Base-by-base conservation (phyloP, 2,113 vertebrate genomes). In the Melanostigma gelatinosum region DNA sequence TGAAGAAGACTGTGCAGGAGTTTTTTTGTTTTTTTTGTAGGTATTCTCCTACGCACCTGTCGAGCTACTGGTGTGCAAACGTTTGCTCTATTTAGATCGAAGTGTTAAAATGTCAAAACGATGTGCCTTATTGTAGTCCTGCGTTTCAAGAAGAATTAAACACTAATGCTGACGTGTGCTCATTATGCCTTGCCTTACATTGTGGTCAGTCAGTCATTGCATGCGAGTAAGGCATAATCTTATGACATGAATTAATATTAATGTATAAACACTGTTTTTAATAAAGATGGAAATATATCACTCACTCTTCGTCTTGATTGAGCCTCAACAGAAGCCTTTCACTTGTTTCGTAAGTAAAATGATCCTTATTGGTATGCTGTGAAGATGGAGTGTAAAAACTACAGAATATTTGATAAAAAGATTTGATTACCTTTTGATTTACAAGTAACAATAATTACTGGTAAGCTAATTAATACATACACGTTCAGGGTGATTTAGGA, bases 71-170 rank as follows among this genome's bases (percentile, higher is more conserved):
- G 11, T 57, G 54, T 57, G 24, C 24, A 13, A 58, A 58, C 2
- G 24, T 29, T 27, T 24, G 11, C 55, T 58, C 55, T 15, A 58
- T 58, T 29, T 74, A 3, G 8, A 11, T 83, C 20, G 50, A 67
- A 88, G 11, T n/a, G 55, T 4, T 84, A 20, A 18, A 27, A 76
- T 90, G 84, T 86, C 18, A 64, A 34, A 81, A 85, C 62, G 67
- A 42, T 81, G 93, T 95, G 95, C 94, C 94, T 95, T 92, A 88
- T 84, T 88, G 60, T 86, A 74, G 82, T 91, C 77, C 42, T 65
- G 50, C 55, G 32, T 88, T 92, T 89, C 66, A 82, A 73, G 61
- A 65, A 27, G 18, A 75, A 50, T 42, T 20, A 20, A 66, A 75
- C 83, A 85, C 74, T 70, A 29, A 77, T 82, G 65, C 69, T 73